Percentiles rank a stretch among this genome's conserved stretches.
Conservation (phyloP, 64 coral and sea anemone genomes). For the Anthopleura sola region DNA sequence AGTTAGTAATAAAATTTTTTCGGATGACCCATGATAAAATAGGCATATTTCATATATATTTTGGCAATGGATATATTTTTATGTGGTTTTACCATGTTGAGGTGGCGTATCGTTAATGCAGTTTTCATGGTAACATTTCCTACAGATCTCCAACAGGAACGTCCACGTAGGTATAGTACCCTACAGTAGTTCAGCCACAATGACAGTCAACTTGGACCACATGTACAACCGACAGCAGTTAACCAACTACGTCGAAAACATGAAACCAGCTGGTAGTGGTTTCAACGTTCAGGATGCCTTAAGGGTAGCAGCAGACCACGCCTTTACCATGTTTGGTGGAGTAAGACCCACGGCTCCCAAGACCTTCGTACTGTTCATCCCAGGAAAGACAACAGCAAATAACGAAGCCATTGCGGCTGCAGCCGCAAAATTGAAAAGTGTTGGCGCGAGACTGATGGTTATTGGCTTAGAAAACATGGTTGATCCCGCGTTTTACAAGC, state of each 20-base stretch:
- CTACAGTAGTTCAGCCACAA: slow-evolving; percentile 27
- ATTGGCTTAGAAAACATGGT: neutral
- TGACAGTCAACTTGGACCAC: slow-evolving; percentile 26
- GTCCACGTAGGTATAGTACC: slow-evolving; percentile 54
- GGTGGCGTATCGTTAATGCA: neutral
- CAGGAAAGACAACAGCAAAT: slow-evolving; percentile 5
- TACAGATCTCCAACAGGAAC: slow-evolving; percentile 24
- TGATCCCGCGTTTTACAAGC: slow-evolving; percentile 10
- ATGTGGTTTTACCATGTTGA: neutral
- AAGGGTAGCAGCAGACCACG: slow-evolving; percentile 21
- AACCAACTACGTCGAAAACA: neutral
- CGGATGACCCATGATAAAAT: no score
- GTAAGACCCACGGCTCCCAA: slow-evolving; percentile 37
- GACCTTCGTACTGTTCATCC: slow-evolving; percentile 45
- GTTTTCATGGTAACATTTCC: neutral
- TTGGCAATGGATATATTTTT: no score
- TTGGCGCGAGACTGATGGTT: slow-evolving; percentile 36
- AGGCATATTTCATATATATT: no score
- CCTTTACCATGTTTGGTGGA: slow-evolving; percentile 56
- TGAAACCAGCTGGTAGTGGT: slow-evolving; percentile 27
- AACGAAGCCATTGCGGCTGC: slow-evolving; percentile 20
- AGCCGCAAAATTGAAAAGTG: slow-evolving; percentile 34
- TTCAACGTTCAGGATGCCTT: slow-evolving; percentile 37
- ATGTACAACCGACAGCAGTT: neutral
- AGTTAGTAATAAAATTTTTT: no score